A percentile compares a stretch with the other conserved stretches of the same genome.
Evolutionary conservation across 2,888 invertebrate genomes (phyloP).

Genomic region (Rugalucina vietnamica): DNA sequence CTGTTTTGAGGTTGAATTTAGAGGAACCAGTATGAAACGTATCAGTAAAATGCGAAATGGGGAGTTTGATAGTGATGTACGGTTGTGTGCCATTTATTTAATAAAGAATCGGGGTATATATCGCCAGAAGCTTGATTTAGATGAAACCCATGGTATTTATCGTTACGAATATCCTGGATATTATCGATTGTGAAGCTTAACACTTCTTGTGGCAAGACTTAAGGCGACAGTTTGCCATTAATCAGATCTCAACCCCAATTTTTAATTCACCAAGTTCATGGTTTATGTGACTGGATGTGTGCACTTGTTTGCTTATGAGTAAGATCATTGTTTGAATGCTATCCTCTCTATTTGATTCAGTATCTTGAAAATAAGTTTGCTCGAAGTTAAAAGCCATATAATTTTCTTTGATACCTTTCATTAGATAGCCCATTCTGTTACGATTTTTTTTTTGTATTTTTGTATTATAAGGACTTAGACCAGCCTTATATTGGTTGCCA

Average conservation of each 20-base stretch:
- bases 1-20: conserved; percentile 22
- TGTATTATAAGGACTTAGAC: conserved; percentile 30
- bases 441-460: no score
- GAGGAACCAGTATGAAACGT: conserved; percentile 18
- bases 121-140: not conserved
- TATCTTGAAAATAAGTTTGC: not conserved
- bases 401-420: conserved; percentile 33
- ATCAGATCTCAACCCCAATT: conserved; percentile 3
- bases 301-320: not conserved
- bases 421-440: conserved; percentile 21
- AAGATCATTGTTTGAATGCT: not conserved
- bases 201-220: conserved; percentile 7
- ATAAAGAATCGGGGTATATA: conserved; percentile 10
- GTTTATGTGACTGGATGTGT: not conserved
- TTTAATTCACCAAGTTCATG: conserved; percentile 1
- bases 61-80: conserved; percentile 17
- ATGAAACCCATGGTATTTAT: not conserved
- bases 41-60: not conserved
- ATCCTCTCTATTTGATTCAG: not conserved
- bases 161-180: not conserved
- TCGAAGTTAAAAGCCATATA: not conserved
- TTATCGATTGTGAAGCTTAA: not conserved
- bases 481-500: conserved; percentile 17
- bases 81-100: not conserved
- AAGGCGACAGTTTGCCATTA: conserved; percentile 30